Evolutionary conservation across 2,113 vertebrate genomes (phyloP), one percentile per base, ranked within the genome.

Genomic region (Chrysochloris asiatica): DNA sequence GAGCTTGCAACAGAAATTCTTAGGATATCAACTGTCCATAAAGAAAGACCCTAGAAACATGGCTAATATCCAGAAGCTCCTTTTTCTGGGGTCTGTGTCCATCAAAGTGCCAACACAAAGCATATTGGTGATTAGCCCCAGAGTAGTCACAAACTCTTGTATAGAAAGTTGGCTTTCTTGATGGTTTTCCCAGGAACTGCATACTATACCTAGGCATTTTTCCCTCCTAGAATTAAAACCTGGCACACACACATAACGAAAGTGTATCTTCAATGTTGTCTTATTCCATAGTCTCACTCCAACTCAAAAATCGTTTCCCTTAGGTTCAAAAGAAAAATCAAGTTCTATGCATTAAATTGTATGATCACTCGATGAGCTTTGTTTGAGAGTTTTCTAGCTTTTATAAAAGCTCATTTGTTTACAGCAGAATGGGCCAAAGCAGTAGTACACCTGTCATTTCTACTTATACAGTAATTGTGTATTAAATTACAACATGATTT

Each of bases 391-490:
- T 86, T 83, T 81, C 67, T 81, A 65, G 87, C 16, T 7, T 88
- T 72, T 50, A 85, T 85, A 43, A 78, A 95, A 85, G 8, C 24
- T 17, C 47, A 87, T 65, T 76, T 80, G n/a, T 83, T 83, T 72
- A 26, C 48, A 82, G 52, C 1, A 52, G 54, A 82, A 67, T 73
- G 38, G 2, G 43, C 41, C 26, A 36, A 82, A 56, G 56, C 45
- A 71, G 6, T 56, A 45, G 30, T 75, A 36, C 52, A 50, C 43
- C 22, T 28, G 5, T n/a, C 73, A 50, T 88, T 87, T 38, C 50
- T 30, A 81, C 47, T 71, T 75, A 41, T 6, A 92, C 14, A 79
- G 47, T 17, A 82, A 69, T n/a, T 54, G n/a, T n/a, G 4, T 82
- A 38, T 19, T 69, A 24, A 54, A 19, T 21, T 71, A 14, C 26